Percentiles rank a stretch among this genome's conserved stretches.
phyloP scores from a whole-genome alignment of 1,140 invertebrate species.

The Brachionus koreanus region DNA sequence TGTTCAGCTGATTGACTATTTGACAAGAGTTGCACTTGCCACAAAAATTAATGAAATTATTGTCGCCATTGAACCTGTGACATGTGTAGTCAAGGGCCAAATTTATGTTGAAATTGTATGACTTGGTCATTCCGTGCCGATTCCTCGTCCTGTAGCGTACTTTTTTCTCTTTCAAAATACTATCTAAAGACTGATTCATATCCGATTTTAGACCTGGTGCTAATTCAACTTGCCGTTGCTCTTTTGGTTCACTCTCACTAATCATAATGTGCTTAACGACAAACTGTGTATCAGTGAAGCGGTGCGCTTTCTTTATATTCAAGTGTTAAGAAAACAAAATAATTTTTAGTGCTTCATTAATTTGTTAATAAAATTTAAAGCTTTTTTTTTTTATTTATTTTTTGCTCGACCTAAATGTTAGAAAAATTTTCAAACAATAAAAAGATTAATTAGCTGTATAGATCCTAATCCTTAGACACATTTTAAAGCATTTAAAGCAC shows the following conservation, averaged over 20 bases:
- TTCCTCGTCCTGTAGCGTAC: background rate
- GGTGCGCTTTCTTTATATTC: background rate
- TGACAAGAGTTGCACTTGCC: slow-evolving; percentile 42
- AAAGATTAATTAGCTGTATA: background rate
- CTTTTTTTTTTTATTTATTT: background rate
- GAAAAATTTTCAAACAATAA: background rate
- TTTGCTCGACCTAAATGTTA: background rate
- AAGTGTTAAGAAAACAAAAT: slow-evolving; percentile 3
- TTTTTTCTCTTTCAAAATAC: background rate
- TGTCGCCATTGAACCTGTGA: slow-evolving; percentile 12
- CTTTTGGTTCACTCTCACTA: background rate
- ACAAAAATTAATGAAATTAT: slow-evolving; percentile 12
- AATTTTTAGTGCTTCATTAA: slow-evolving; percentile 37
- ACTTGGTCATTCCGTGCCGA: slow-evolving; percentile 23
- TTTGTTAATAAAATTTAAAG: background rate
- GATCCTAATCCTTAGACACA: slow-evolving; percentile 5
- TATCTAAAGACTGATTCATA: slow-evolving; percentile 12
- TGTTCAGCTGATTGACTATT: slow-evolving; percentile 21
- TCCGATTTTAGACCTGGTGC: background rate
- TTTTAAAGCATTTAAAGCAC: background rate
- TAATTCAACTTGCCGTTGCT: background rate
- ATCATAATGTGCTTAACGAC: slow-evolving; percentile 2
- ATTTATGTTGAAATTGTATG: slow-evolving; percentile 19
- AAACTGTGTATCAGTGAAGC: background rate
- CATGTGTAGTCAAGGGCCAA: slow-evolving; percentile 13